Conservation (phyloP, 2,888 invertebrate species). For the Euproctis similis region DNA sequence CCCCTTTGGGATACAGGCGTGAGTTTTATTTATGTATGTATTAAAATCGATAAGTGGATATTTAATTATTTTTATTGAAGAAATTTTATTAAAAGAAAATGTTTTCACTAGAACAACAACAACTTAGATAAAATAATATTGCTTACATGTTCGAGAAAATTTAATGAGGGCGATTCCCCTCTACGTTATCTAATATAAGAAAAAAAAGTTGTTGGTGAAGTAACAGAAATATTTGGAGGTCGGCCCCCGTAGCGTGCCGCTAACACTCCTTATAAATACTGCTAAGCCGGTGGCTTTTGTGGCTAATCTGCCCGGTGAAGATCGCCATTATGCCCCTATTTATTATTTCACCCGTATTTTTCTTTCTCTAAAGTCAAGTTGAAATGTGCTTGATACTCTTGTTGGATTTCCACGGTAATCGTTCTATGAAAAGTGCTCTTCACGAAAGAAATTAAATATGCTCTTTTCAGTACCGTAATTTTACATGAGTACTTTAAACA, state of each 20-base stretch:
- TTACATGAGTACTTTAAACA: conserved; percentile 53
- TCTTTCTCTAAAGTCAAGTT: conserved; percentile 60
- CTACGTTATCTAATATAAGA: conserved; percentile 17
- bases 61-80: no score
- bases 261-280: conserved; percentile 73
- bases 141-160: no score
- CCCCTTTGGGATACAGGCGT: no score
- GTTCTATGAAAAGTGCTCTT: conserved; percentile 35
- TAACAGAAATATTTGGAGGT: conserved; percentile 32
- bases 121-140: no score
- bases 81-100: no score
- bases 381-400: conserved; percentile 54
- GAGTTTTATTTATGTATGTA: no score
- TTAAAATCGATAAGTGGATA: no score
- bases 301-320: conserved; percentile 74
- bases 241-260: conserved; percentile 54
- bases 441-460: conserved; percentile 58
- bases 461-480: conserved; percentile 50
- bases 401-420: conserved; percentile 39
- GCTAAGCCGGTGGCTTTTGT: conserved; percentile 69
- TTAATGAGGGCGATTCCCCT: conserved; percentile 16
- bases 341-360: conserved; percentile 66
- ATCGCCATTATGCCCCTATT: conserved; percentile 72
- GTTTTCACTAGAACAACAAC: no score
- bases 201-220: conserved; percentile 22